Evolutionary conservation across 2,888 invertebrate species (phyloP).

Genomic region (Acanthococcus lagerstroemiae): DNA sequence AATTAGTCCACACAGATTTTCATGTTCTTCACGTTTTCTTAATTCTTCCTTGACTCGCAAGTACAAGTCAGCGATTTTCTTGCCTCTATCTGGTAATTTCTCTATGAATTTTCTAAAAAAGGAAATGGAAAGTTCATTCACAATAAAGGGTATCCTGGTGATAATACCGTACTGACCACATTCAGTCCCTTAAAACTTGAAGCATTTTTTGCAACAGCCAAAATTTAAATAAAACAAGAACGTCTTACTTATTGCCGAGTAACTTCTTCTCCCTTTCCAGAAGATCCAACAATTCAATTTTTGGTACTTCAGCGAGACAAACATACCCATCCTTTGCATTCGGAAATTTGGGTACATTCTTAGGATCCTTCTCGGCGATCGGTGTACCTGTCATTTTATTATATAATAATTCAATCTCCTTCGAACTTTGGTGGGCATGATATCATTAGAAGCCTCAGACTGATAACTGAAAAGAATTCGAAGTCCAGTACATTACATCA

Average conservation of each 20-base stretch:
- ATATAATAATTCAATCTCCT: too few species aligned
- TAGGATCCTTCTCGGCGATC: conserved; percentile 1
- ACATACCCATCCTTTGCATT: conserved; percentile 17
- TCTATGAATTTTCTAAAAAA: conserved; percentile 45
- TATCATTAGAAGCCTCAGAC: too few species aligned
- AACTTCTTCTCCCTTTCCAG: conserved; percentile 3
- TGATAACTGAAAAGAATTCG: too few species aligned
- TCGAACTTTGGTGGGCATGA: too few species aligned
- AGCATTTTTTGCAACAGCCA: background rate
- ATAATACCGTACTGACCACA: too few species aligned
- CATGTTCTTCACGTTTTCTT: conserved; percentile 46
- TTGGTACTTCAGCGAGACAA: background rate
- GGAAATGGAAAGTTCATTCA: background rate
- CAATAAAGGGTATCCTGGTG: too few species aligned
- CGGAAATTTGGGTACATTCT: background rate
- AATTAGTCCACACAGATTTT: conserved; percentile 46
- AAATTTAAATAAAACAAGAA: background rate
- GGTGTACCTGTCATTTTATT: conserved; percentile 14
- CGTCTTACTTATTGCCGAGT: background rate
- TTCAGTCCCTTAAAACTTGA: too few species aligned
- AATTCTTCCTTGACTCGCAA: conserved; percentile 46
- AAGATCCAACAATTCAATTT: conserved; percentile 10
- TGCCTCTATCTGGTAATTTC: conserved; percentile 52
- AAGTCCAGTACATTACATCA: too few species aligned
- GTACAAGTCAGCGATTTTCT: conserved; percentile 46